phyloP scores from a whole-genome alignment of 2,888 invertebrate species.

The Coenonympha glycerion region DNA sequence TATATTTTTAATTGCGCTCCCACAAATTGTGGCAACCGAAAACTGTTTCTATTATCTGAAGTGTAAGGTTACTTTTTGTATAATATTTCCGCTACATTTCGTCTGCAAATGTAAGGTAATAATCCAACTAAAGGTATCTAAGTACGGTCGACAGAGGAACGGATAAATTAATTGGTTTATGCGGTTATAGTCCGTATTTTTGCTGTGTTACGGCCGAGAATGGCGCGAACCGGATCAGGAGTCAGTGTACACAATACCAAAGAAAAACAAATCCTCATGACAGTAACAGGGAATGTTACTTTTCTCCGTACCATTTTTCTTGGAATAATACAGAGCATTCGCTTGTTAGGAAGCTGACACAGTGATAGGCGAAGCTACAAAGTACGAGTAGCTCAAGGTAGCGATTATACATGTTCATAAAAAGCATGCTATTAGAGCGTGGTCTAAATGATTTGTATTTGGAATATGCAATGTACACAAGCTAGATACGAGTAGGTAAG shows the following conservation, averaged over 20 bases:
- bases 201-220: slow-evolving; percentile 12
- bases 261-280: slow-evolving; percentile 38
- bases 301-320: slow-evolving; percentile 37
- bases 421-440: neutral
- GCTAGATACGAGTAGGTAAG: no score
- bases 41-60: neutral
- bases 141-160: slow-evolving; percentile 14
- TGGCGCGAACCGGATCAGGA: slow-evolving; percentile 3
- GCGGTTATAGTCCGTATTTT: slow-evolving; percentile 7
- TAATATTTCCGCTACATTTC: slow-evolving; percentile 12
- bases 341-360: slow-evolving; percentile 14
- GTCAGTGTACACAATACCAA: slow-evolving; percentile 22
- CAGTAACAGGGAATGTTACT: slow-evolving; percentile 45
- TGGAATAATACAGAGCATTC: slow-evolving; percentile 42
- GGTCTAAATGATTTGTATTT: no score
- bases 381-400: neutral
- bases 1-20: slow-evolving; percentile 25
- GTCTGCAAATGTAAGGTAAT: slow-evolving; percentile 22
- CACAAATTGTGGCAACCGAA: neutral
- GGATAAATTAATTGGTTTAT: slow-evolving; percentile 1
- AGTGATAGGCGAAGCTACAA: slow-evolving; percentile 26
- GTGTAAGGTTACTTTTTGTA: slow-evolving; percentile 12
- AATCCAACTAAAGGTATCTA: slow-evolving; percentile 27
- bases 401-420: neutral
- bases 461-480: no score